Evolutionary conservation across 2,888 invertebrate genomes (phyloP), one percentile per base, ranked within the genome.

Genomic region (Diogma glabrata): DNA sequence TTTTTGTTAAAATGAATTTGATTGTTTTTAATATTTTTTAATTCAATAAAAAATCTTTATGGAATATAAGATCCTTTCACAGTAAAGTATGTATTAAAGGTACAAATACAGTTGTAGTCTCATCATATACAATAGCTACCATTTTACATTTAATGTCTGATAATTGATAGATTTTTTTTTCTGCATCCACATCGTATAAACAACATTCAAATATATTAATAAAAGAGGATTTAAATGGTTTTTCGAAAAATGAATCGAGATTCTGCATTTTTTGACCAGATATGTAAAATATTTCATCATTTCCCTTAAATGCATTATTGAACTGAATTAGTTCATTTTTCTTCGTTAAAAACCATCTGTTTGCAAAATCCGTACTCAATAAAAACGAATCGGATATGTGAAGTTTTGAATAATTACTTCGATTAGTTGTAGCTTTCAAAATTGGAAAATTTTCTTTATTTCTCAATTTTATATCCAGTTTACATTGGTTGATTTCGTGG

Each of bases 161-260:
- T 14, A 14, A 38, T 38, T n/a, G 4, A 38, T 14, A n/a, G 38
- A 6, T n/a, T 38, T n/a, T 38, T n/a, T 38, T 38, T 38, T 38
- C 38, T 38, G 16, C 16, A 38, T 38, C 38, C 16, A 38, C 4
- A 38, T 38, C 38, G 38, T 38, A 38, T n/a, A 38, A 10, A 10
- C 38, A 38, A 38, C 38, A 38, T 38, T 38, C 38, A 38, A 38
- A 38, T 38, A 38, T 38, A 38, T 6, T n/a, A 38, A 38, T 38
- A 10, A 4, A 38, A n/a, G 38, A 38, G 3, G 38, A 38, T 6
- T 38, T 38, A 38, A 38, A 14, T 38, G 38, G 38, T 38, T 10
- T 38, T 10, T 38, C 7, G 16, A 38, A 38, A 10, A 38, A 38
- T n/a, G n/a, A 38, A 38, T 14, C 16, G 16, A 38, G 12, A 38